Evolutionary conservation across 1,140 invertebrate genomes (phyloP), one percentile per base, ranked within the genome.

Genomic region (Steinernema khuongi): DNA sequence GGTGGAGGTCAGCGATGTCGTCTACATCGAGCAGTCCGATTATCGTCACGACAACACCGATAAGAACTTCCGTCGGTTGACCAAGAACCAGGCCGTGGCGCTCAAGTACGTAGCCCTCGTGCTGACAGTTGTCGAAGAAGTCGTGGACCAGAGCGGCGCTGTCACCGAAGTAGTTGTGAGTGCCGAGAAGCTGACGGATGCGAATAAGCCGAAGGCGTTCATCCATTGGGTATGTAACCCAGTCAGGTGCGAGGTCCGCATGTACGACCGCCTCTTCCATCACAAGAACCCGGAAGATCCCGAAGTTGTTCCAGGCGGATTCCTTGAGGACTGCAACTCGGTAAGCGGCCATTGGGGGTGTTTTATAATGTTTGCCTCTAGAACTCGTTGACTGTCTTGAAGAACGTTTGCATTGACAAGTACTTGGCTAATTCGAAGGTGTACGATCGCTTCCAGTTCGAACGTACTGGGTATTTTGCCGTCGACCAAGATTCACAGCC

Each of bases 191-290:
- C n/a, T 72, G 76, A 74, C 31, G 14, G 44, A 67, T 29, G 66
- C 29, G 19, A 88, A 89, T 67, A 99, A 99, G 87, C 96, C 96
- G 0, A 98, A 97, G 88, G 94, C 94, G 1, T 99, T 97, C 86
- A 94, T 99, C 81, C 96, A 99, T 86, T 99, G 96, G 96, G 95
- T 99, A 0, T 91, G 93, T 0, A 86, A 92, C 76, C 94, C 96
- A 0, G 77, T 91, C 1, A 81, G 88, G 36, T 89, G 93, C 74
- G 91, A 94, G 88, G 90, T 98, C 70, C 88, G 94, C 26, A 88
- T 97, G 0, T 99, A 98, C 86, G 92, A 96, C 75, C 88, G 90
- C 79, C 85, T 99, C 90, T 98, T 98, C 85, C 90, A 91, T 73
- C 95, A 98, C 86, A 96, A 94, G 87, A 97, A 96, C 88, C 96